phyloP scores from a whole-genome alignment of 53 echinoderm and acorn worm species.

The Hippasteria phrygiana region DNA sequence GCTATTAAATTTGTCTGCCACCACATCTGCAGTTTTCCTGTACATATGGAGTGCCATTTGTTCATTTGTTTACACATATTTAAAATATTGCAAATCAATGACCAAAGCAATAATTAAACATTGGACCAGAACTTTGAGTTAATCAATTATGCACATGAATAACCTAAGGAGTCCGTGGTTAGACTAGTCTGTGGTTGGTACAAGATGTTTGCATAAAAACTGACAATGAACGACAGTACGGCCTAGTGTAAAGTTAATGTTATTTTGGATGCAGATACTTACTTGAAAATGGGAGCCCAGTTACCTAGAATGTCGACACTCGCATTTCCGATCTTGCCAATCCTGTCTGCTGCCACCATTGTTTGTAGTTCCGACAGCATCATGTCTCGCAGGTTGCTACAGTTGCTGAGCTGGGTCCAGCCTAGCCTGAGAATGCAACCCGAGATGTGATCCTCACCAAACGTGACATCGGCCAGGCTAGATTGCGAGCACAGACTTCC shows the following conservation, averaged over 20 bases:
- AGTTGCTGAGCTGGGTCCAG: constrained; percentile 84
- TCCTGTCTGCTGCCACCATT: constrained; percentile 77
- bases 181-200: no score
- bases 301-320: constrained; percentile 45
- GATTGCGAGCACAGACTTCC: constrained; percentile 84
- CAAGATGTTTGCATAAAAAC: no score
- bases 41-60: no score
- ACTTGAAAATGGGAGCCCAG: constrained; percentile 91
- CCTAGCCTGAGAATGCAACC: constrained; percentile 92
- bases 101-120: no score
- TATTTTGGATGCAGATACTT: constrained; percentile 27
- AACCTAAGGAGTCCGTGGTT: no score
- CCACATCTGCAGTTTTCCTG: no score
- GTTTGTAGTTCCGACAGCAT: constrained; percentile 69
- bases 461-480: constrained; percentile 69
- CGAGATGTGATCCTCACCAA: constrained; percentile 84
- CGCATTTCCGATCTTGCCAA: constrained; percentile 87
- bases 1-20: no score
- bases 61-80: no score
- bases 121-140: no score
- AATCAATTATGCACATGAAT: no score
- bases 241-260: neutral
- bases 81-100: no score
- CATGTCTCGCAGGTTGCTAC: constrained; percentile 66
- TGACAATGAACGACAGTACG: no score